Conservation (phyloP, 2,888 invertebrate genomes). For the Ophion slaviceki region DNA sequence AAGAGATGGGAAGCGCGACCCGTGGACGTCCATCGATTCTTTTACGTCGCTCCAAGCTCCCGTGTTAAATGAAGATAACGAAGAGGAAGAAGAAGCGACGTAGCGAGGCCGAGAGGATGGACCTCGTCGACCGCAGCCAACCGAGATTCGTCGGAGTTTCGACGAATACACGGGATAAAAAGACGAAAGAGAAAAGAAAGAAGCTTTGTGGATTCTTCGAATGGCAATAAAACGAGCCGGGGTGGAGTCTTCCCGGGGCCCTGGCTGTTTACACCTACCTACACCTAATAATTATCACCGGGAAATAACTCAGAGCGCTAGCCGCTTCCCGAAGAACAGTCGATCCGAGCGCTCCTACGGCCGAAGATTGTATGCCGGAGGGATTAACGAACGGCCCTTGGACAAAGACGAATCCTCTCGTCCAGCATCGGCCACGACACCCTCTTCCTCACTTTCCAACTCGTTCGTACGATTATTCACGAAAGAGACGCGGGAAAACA, state of each 20-base stretch:
- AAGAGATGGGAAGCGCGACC: background rate
- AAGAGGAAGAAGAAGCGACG: slow-evolving; percentile 33
- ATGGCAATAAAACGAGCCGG: slow-evolving; percentile 69
- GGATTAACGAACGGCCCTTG: slow-evolving; percentile 35
- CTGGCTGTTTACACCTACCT: slow-evolving; percentile 71
- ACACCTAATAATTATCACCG: slow-evolving; percentile 73
- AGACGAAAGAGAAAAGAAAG: background rate
- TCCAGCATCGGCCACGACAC: background rate
- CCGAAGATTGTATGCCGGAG: slow-evolving; percentile 26
- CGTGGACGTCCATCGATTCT: slow-evolving; percentile 45
- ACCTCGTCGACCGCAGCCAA: slow-evolving; percentile 1
- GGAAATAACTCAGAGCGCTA: slow-evolving; percentile 68
- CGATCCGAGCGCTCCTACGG: slow-evolving; percentile 7
- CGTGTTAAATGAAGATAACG: slow-evolving; percentile 52
- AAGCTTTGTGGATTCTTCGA: slow-evolving; percentile 69
- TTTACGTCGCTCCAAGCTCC: slow-evolving; percentile 16
- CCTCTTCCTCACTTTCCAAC: slow-evolving; percentile 46
- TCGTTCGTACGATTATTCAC: background rate
- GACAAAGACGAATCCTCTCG: slow-evolving; percentile 4
- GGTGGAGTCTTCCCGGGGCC: slow-evolving; percentile 55
- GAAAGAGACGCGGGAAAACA: background rate
- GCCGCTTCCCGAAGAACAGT: slow-evolving; percentile 36
- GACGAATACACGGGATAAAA: slow-evolving; percentile 33
- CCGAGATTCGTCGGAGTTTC: slow-evolving; percentile 47
- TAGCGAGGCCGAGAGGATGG: slow-evolving; percentile 30